Evolutionary conservation across 2,797 vertebrate species (phyloP).

Genomic region (Epinephelus malabaricus): DNA sequence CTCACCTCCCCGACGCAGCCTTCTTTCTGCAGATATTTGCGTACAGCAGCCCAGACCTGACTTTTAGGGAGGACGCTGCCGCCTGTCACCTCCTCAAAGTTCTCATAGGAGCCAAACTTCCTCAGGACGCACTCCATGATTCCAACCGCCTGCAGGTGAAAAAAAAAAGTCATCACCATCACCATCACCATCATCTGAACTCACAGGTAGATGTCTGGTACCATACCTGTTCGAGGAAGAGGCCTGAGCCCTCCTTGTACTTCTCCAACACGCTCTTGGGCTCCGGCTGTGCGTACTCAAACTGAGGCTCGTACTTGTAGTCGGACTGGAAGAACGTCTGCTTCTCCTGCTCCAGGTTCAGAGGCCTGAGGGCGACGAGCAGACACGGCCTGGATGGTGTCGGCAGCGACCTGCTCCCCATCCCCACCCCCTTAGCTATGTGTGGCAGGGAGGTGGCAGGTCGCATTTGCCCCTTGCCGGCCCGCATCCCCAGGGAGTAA

Average conservation of each 20-base stretch:
- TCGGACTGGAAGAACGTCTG: constrained; percentile 91
- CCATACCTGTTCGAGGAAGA: constrained; percentile 94
- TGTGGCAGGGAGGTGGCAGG: constrained; percentile 92
- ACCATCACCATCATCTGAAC: background rate
- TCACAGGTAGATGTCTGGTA: background rate
- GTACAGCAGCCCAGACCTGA: constrained; percentile 93
- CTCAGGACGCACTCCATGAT: constrained; percentile 94
- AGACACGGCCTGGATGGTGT: constrained; percentile 86
- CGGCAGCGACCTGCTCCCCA: constrained; percentile 38
- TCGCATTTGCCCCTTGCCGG: constrained; percentile 80
- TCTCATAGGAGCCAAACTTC: constrained; percentile 94
- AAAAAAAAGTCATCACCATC: constrained; percentile 7
- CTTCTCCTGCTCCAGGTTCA: constrained; percentile 91
- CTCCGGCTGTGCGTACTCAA: constrained; percentile 90
- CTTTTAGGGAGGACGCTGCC: constrained; percentile 93
- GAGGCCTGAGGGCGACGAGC: constrained; percentile 92
- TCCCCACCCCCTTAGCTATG: constrained; percentile 85
- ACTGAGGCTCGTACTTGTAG: constrained; percentile 94
- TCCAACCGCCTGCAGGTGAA: constrained; percentile 88
- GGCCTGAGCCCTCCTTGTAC: constrained; percentile 91
- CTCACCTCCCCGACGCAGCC: constrained; percentile 95
- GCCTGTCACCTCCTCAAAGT: constrained; percentile 93
- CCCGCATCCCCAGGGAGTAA: constrained; percentile 63
- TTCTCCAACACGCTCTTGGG: constrained; percentile 91
- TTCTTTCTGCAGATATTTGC: constrained; percentile 98